These are phyloP conservation scores for Phyllostomus hastatus DNA, from an alignment of 2,113 vertebrate species.

Conservation along the genomic window DNA sequence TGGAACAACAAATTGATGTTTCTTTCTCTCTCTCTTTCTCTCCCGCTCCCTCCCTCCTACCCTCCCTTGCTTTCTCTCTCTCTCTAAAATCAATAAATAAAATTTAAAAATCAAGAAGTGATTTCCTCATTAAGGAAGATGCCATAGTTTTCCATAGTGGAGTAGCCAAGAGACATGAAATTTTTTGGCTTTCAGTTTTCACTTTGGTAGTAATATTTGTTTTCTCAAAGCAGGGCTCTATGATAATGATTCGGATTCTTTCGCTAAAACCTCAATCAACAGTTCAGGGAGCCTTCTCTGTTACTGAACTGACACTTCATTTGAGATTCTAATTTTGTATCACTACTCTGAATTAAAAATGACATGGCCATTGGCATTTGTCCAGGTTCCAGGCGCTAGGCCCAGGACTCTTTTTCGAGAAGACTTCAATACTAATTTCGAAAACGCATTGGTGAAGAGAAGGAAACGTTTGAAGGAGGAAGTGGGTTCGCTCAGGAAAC, in stretches of 20 bases:
- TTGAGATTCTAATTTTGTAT: background rate
- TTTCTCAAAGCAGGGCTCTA: background rate
- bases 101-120: background rate
- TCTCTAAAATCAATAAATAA: background rate
- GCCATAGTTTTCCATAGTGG: background rate
- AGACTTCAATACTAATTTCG: background rate
- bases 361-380: background rate
- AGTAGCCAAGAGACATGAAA: background rate
- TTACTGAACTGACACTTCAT: background rate
- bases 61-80: background rate
- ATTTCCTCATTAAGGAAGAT: background rate
- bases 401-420: conserved; percentile 22
- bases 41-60: background rate
- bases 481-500: conserved; percentile 64
- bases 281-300: background rate
- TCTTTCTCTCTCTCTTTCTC: background rate
- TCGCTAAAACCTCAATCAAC: background rate
- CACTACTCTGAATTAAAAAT: background rate
- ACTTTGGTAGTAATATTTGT: background rate
- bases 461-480: conserved; percentile 57
- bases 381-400: background rate
- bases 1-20: background rate
- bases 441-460: conserved; percentile 29
- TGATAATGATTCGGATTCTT: background rate
- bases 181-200: background rate